Evolutionary conservation across 2,797 vertebrate species (phyloP).

Genomic region (Silurus lanzhouensis): DNA sequence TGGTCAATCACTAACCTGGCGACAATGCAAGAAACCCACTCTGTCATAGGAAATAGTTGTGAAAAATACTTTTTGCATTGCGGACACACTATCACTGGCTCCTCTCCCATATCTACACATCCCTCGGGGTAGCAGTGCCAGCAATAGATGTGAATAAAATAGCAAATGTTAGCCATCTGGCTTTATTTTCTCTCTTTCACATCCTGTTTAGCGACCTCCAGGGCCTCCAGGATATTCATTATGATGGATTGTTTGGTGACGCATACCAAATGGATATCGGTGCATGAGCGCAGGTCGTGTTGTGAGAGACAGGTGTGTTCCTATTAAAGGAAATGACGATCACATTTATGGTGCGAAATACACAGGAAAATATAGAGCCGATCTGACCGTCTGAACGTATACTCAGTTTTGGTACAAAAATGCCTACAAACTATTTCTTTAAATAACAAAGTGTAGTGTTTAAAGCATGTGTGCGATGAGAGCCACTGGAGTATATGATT

Average conservation of each 20-base stretch:
- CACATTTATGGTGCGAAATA: neutral
- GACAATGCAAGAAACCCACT: neutral
- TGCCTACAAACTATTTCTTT: neutral
- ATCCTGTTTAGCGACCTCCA: neutral
- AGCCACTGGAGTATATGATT: constrained; percentile 34
- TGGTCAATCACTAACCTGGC: neutral
- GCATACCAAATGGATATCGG: neutral
- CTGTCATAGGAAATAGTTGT: neutral
- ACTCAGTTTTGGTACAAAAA: neutral
- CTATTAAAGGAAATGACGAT: neutral
- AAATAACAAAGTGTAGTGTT: neutral
- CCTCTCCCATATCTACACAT: neutral
- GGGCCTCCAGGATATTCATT: neutral
- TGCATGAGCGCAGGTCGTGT: neutral
- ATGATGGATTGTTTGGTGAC: neutral
- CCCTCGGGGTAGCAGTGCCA: neutral
- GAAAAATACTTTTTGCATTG: neutral
- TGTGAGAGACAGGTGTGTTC: neutral
- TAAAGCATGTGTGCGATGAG: neutral
- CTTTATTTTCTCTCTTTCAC: neutral
- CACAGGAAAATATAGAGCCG: neutral
- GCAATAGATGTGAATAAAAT: neutral
- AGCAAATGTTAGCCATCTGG: constrained; percentile 10
- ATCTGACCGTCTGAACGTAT: neutral
- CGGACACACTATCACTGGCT: neutral